phyloP scores from a whole-genome alignment of 2,113 vertebrate genomes.

The Elephas maximus region DNA sequence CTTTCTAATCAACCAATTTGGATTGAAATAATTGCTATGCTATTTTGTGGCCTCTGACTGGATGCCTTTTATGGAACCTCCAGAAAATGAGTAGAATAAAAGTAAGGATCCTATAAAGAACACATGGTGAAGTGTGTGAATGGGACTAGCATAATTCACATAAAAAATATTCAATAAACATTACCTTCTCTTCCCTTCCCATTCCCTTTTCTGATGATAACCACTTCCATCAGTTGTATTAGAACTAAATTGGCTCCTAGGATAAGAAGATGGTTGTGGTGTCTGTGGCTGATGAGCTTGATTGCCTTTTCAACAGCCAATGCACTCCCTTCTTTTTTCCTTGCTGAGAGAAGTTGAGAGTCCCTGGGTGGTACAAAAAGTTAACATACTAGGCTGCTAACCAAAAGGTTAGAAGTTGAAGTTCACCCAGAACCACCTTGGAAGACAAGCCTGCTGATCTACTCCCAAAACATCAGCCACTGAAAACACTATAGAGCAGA shows the following conservation, averaged over 20 bases:
- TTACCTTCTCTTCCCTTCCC: neutral
- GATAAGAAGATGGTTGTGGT: neutral
- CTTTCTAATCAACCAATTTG: neutral
- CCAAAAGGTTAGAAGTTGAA: neutral
- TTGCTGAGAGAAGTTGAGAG: neutral
- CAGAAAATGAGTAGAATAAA: neutral
- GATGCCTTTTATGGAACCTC: neutral
- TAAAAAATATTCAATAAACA: neutral
- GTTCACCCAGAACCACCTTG: neutral
- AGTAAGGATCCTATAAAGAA: neutral
- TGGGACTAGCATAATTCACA: neutral
- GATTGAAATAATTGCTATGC: neutral
- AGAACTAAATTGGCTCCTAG: neutral
- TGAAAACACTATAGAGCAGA: neutral
- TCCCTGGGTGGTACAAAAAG: neutral
- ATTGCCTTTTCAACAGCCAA: neutral
- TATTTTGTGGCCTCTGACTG: neutral
- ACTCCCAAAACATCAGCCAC: neutral
- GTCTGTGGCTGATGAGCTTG: neutral
- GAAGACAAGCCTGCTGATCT: neutral
- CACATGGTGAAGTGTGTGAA: neutral
- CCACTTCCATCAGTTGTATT: neutral
- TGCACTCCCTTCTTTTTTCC: neutral
- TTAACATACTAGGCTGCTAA: neutral
- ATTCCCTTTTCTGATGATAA: neutral